Conservation (phyloP, 2,797 vertebrate species). For the Melanotaenia parkinsoni region DNA sequence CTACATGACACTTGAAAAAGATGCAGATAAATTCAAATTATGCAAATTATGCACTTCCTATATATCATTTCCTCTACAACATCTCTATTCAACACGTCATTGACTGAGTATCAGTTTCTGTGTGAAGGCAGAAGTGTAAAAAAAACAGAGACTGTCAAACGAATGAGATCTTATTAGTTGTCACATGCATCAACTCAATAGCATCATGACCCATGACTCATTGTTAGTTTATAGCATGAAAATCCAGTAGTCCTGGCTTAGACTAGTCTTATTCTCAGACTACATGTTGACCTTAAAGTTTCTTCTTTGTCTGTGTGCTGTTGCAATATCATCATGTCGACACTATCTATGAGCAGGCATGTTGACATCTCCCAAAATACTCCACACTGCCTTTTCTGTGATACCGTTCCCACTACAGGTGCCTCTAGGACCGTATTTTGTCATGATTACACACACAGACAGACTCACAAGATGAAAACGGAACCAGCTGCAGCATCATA, state of each 20-base stretch:
- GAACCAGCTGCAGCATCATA: background rate
- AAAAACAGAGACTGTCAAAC: background rate
- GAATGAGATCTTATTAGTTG: background rate
- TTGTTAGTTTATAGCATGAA: background rate
- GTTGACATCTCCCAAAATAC: conserved; percentile 3
- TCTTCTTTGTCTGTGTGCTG: background rate
- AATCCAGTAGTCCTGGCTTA: background rate
- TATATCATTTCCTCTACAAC: conserved; percentile 16
- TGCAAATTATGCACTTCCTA: conserved; percentile 3
- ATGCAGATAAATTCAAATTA: background rate
- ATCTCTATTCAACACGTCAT: conserved; percentile 27
- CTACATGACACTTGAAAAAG: no score
- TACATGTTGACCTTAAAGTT: background rate
- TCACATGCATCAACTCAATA: background rate
- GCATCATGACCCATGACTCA: background rate
- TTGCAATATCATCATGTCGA: background rate
- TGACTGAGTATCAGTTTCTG: conserved; percentile 14
- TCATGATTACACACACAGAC: conserved; percentile 6
- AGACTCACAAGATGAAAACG: conserved; percentile 6
- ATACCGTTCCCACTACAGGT: background rate
- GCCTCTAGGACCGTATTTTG: conserved; percentile 1
- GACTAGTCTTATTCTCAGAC: background rate
- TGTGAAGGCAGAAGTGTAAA: conserved; percentile 14
- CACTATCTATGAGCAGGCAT: background rate
- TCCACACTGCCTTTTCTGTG: background rate